Base-by-base conservation (phyloP, 2,888 invertebrate species). In the Proisotoma minuta region DNA sequence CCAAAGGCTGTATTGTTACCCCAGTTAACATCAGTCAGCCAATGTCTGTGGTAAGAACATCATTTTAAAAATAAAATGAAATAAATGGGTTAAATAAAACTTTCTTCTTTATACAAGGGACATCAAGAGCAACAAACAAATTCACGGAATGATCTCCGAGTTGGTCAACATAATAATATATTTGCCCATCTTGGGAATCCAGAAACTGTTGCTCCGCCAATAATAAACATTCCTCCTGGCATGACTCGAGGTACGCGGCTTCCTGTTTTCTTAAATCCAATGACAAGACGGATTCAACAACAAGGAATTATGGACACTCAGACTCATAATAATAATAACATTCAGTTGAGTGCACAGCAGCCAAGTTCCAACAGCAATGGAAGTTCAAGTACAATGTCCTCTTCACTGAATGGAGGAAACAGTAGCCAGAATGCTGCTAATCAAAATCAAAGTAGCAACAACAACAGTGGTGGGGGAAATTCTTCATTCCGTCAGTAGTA, bases 121-220 rank as follows among this genome's bases (percentile, higher is more conserved):
- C 43, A 43, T n/a, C 43, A 43, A n/a, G 43, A 43, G 5, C 43
- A 43, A 43, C 15, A 43, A 18, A 20, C 18, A 43, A 43, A 18
- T 5, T 20, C 43, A 18, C 43, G 43, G 20, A n/a, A 15, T 5
- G 43, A 43, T 18, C 20, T 20, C 20, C 43, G 43, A 12, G 15
- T 20, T 12, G 18, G 5, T 5, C 43, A 43, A n/a, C 43, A n/a
- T n/a, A n/a, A n/a, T n/a, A n/a, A n/a, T 43, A 18, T 43, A n/a
- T 43, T 43, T 43, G 43, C 43, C 18, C 43, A 43, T 43, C 43
- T 43, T 43, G 43, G 43, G 18, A 43, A 43, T 43, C 43, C 43
- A 18, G 43, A 43, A 15, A 4, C 43, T 43, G 43, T 43, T 12
- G 5, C 43, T 5, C 43, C 43, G 43, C 43, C 43, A 12, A 5